phyloP scores from a whole-genome alignment of 2,888 invertebrate species.

The Caenorhabditis uteleia region DNA sequence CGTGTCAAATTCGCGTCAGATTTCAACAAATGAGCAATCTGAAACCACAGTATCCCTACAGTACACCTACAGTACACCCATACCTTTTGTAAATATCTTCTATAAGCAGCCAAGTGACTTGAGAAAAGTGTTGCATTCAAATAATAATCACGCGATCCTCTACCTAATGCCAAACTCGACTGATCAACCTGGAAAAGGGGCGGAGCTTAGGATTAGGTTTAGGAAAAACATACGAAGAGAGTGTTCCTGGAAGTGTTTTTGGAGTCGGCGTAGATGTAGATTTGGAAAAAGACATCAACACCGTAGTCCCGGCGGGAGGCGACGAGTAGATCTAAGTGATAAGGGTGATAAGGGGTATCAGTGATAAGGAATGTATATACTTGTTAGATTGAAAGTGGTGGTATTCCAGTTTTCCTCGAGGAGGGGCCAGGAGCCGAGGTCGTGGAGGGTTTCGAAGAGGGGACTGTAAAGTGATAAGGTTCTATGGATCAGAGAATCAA shows the following conservation, averaged over 20 bases:
- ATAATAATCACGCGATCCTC: slow-evolving; percentile 66
- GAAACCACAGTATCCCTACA: not conserved
- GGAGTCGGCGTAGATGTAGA: slow-evolving; percentile 67
- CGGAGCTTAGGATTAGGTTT: not conserved
- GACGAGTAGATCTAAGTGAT: slow-evolving; percentile 37
- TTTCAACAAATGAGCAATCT: slow-evolving; percentile 43
- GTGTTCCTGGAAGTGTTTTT: slow-evolving; percentile 61
- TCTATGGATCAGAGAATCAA: no score
- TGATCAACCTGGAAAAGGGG: slow-evolving; percentile 58
- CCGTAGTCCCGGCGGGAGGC: slow-evolving; percentile 41
- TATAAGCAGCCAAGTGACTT: slow-evolving; percentile 65
- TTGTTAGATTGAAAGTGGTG: slow-evolving; percentile 36
- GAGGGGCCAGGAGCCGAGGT: slow-evolving; percentile 66
- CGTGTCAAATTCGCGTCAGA: slow-evolving; percentile 36
- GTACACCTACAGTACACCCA: no score
- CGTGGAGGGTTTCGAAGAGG: slow-evolving; percentile 47
- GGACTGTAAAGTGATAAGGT: no score
- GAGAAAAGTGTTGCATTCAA: slow-evolving; percentile 66
- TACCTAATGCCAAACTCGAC: slow-evolving; percentile 62
- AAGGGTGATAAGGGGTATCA: no score
- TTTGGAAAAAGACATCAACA: slow-evolving; percentile 65
- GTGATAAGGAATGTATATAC: no score
- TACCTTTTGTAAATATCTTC: slow-evolving; percentile 57
- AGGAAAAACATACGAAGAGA: slow-evolving; percentile 28
- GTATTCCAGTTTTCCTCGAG: slow-evolving; percentile 32